Percentiles rank a stretch among this genome's conserved stretches.
Conservation (phyloP, 53 echinoderm and acorn worm genomes). For the Holothuria leucospilota region DNA sequence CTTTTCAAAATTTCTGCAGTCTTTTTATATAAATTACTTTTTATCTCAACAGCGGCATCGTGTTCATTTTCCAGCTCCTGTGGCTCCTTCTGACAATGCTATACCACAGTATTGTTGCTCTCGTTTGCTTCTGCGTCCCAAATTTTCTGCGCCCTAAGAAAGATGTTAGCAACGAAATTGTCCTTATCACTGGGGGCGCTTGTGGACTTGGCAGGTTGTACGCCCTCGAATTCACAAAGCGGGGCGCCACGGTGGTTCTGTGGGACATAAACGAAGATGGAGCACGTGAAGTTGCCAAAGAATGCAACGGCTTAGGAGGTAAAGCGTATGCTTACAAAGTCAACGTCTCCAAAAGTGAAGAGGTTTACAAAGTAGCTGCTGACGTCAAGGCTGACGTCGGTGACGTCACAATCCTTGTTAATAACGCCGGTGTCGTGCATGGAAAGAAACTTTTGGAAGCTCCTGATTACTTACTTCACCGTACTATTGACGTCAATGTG, state of each 20-base stretch:
- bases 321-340: conserved; percentile 76
- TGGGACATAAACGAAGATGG: conserved; percentile 75
- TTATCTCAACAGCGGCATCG: neutral
- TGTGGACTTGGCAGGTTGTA: conserved; percentile 75
- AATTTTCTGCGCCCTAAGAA: conserved; percentile 55
- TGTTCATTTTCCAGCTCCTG: conserved; percentile 3
- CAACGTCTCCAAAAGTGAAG: conserved; percentile 74
- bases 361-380: conserved; percentile 70
- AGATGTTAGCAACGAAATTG: conserved; percentile 81
- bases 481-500: conserved; percentile 85
- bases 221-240: conserved; percentile 66
- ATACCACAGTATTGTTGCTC: conserved; percentile 49
- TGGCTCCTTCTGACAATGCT: conserved; percentile 35
- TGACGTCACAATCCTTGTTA: conserved; percentile 81
- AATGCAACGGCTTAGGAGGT: conserved; percentile 69
- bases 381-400: conserved; percentile 76
- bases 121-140: conserved; percentile 63
- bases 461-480: conserved; percentile 72
- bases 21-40: no score
- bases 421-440: conserved; percentile 79
- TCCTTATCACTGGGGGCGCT: conserved; percentile 82
- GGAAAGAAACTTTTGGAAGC: conserved; percentile 75
- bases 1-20: no score
- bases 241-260: conserved; percentile 71
- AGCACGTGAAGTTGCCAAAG: conserved; percentile 65